Percentiles rank a stretch among this genome's conserved stretches.
These are phyloP conservation scores for Cotesia vestalis DNA, from an alignment of 1,140 invertebrate genomes.

Conservation along the genomic window DNA sequence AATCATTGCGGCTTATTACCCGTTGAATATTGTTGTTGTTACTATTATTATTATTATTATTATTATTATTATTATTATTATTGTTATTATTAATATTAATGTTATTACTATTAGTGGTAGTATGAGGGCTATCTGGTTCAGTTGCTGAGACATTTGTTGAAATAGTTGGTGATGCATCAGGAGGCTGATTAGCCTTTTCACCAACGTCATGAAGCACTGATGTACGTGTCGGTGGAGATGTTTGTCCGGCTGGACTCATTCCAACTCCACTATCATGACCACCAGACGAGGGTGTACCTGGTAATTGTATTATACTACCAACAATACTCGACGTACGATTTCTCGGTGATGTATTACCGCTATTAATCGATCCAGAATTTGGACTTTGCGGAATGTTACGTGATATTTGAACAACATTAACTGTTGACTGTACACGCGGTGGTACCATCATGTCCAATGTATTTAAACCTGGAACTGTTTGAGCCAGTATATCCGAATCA, in stretches of 20 bases:
- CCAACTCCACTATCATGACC: conserved; percentile 63
- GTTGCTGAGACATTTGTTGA: conserved; percentile 40
- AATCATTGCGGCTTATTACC: conserved; percentile 51
- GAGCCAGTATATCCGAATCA: conserved; percentile 52
- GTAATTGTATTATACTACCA: conserved; percentile 50
- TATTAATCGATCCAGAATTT: conserved; percentile 55
- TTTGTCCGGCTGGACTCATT: conserved; percentile 63
- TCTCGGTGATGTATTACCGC: conserved; percentile 51
- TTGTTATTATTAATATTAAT: too few relatives aligned
- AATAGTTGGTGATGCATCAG: conserved; percentile 53
- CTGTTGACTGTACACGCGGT: conserved; percentile 64
- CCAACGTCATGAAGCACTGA: conserved; percentile 57
- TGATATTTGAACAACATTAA: conserved; percentile 71
- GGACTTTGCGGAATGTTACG: conserved; percentile 61
- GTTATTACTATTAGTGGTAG: conserved; percentile 30
- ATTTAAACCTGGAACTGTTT: conserved; percentile 67
- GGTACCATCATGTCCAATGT: conserved; percentile 69
- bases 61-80: too few relatives aligned
- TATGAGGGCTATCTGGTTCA: conserved; percentile 38
- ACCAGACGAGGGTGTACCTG: conserved; percentile 56
- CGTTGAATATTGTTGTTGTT: conserved; percentile 32
- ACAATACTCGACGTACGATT: conserved; percentile 52
- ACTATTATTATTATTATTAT: too few relatives aligned
- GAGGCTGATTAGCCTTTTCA: conserved; percentile 60
- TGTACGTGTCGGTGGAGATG: conserved; percentile 53